Percentiles rank a stretch among this genome's conserved stretches.
Conservation (phyloP, 2,888 invertebrate species). For the Melipona bicolor region DNA sequence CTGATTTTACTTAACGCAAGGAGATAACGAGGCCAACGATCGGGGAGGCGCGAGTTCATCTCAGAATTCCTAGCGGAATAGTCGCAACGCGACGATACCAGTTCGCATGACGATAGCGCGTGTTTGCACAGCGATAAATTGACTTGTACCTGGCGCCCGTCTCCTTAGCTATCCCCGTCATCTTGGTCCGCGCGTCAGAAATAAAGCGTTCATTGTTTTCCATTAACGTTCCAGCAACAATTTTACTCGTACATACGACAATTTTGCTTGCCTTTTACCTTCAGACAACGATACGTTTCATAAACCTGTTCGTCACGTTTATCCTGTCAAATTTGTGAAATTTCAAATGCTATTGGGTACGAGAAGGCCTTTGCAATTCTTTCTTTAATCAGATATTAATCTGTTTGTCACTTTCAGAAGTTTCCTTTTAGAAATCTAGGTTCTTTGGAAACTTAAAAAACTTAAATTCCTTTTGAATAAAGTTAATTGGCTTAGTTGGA, state of each 20-base stretch:
- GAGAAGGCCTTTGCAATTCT: too few relatives aligned
- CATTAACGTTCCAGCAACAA: slow-evolving; percentile 26
- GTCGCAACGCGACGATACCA: slow-evolving; percentile 55
- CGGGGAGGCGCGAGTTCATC: slow-evolving; percentile 42
- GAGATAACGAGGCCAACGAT: slow-evolving; percentile 51
- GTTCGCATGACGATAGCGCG: slow-evolving; percentile 78
- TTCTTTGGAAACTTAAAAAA: too few relatives aligned
- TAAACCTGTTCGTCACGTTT: not conserved
- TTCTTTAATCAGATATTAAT: too few relatives aligned
- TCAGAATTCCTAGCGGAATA: slow-evolving; percentile 52
- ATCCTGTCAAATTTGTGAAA: too few relatives aligned
- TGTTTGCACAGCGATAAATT: slow-evolving; percentile 81
- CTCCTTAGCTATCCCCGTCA: slow-evolving; percentile 66
- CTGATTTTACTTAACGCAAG: not conserved
- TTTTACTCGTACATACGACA: not conserved
- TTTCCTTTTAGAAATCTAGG: too few relatives aligned
- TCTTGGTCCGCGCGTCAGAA: slow-evolving; percentile 52
- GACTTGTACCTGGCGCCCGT: slow-evolving; percentile 77
- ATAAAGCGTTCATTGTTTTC: slow-evolving; percentile 69
- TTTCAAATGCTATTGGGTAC: too few relatives aligned
- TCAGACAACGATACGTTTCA: not conserved
- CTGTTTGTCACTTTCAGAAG: too few relatives aligned
- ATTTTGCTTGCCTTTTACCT: too few relatives aligned
- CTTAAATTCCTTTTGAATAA: too few relatives aligned
- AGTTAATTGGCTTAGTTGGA: too few relatives aligned